Evolutionary conservation across 2,888 invertebrate species (phyloP).

Genomic region (Nysson spinosus): DNA sequence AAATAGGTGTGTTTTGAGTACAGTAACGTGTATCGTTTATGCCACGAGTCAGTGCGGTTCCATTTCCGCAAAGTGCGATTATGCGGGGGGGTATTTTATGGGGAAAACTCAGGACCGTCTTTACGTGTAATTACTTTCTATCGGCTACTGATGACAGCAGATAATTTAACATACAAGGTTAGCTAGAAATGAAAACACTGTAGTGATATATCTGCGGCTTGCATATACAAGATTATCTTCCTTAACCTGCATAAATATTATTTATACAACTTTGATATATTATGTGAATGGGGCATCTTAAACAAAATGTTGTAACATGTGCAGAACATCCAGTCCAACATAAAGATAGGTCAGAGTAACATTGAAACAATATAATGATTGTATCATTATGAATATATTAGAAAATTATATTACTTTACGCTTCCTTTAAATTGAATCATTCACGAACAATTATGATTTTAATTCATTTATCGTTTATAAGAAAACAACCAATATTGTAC

Average conservation of each 20-base stretch:
- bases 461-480: no score
- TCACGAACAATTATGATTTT: no score
- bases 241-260: constrained; percentile 35
- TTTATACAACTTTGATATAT: constrained; percentile 31
- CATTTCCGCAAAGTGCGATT: constrained; percentile 12
- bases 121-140: constrained; percentile 26
- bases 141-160: constrained; percentile 28
- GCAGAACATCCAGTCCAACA: constrained; percentile 13
- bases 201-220: constrained; percentile 20
- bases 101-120: constrained; percentile 17
- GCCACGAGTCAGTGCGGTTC: constrained; percentile 23
- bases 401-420: no score
- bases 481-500: no score
- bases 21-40: no score
- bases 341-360: no score
- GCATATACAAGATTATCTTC: constrained; percentile 30
- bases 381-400: no score
- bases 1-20: not conserved
- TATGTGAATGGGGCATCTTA: constrained; percentile 36
- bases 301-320: constrained; percentile 25
- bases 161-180: constrained; percentile 24
- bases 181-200: constrained; percentile 28
- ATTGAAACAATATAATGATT: no score
- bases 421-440: no score
- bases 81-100: constrained; percentile 10